Conservation (phyloP, 2,113 vertebrate species). For the Platysteira castanea region DNA sequence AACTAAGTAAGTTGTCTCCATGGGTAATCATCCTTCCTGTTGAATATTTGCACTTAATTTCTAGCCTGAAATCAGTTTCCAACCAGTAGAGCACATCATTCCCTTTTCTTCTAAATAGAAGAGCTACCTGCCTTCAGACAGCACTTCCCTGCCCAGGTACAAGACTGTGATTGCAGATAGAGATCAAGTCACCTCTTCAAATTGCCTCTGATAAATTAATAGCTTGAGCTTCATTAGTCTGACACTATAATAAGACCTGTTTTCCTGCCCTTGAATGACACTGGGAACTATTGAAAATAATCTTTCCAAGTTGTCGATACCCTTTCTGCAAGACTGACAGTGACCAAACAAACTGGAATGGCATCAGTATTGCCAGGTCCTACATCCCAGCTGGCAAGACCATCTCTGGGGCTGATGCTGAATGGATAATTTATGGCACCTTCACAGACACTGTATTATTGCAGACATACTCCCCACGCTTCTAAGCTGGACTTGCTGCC, state of each 20-base stretch:
- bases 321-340: background rate
- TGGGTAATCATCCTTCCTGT: background rate
- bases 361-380: background rate
- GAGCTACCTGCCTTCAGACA: background rate
- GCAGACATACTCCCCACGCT: background rate
- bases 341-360: background rate
- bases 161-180: background rate
- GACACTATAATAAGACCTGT: constrained; percentile 18
- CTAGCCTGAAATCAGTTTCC: constrained; percentile 25
- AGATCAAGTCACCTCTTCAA: constrained; percentile 34
- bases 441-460: background rate
- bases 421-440: background rate
- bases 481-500: background rate
- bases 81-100: constrained; percentile 18
- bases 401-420: background rate
- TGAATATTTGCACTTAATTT: constrained; percentile 20
- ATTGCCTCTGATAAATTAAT: constrained; percentile 52
- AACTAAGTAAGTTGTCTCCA: constrained; percentile 28
- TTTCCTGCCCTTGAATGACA: constrained; percentile 42
- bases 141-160: background rate
- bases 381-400: background rate
- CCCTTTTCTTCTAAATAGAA: background rate
- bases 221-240: constrained; percentile 42
- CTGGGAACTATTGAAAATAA: constrained; percentile 7
- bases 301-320: background rate